A percentile compares a stretch with the other conserved stretches of the same genome.
Evolutionary conservation across 2,797 vertebrate species (phyloP).

Genomic region (Sylvilagus floridanus): DNA sequence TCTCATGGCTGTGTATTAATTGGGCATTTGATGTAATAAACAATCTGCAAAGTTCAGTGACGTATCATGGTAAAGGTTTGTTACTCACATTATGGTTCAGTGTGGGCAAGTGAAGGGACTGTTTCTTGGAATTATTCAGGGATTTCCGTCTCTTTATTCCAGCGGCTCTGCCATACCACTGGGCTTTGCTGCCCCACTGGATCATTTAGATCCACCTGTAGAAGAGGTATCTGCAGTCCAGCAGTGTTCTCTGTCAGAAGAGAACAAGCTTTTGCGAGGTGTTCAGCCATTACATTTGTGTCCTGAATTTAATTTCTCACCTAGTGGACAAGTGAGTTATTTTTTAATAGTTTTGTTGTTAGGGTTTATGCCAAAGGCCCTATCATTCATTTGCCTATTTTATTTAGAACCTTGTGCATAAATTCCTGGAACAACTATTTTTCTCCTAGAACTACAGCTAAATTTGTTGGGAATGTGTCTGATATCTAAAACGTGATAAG

Average conservation of each 20-base stretch:
- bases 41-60: background rate
- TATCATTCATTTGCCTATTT: conserved; percentile 58
- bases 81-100: background rate
- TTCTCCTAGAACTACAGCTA: conserved; percentile 70
- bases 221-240: background rate
- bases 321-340: conserved; percentile 82
- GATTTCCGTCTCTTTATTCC: background rate
- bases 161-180: background rate
- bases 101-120: background rate
- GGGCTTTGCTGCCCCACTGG: background rate
- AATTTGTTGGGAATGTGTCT: conserved; percentile 70
- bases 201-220: background rate
- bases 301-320: conserved; percentile 75
- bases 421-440: conserved; percentile 76
- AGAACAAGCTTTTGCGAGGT: conserved; percentile 53
- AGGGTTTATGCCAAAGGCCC: conserved; percentile 51
- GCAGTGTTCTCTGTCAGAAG: conserved; percentile 28
- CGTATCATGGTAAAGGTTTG: background rate
- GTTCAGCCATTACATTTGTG: conserved; percentile 79
- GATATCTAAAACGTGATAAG: conserved; percentile 70
- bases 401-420: conserved; percentile 49
- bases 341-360: conserved; percentile 72
- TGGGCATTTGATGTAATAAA: background rate
- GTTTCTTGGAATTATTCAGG: background rate
- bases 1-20: background rate